Percentiles rank a stretch among this genome's conserved stretches.
These are phyloP conservation scores for Molossus alvarezi DNA, from an alignment of 2,797 vertebrate genomes.

Conservation along the genomic window DNA sequence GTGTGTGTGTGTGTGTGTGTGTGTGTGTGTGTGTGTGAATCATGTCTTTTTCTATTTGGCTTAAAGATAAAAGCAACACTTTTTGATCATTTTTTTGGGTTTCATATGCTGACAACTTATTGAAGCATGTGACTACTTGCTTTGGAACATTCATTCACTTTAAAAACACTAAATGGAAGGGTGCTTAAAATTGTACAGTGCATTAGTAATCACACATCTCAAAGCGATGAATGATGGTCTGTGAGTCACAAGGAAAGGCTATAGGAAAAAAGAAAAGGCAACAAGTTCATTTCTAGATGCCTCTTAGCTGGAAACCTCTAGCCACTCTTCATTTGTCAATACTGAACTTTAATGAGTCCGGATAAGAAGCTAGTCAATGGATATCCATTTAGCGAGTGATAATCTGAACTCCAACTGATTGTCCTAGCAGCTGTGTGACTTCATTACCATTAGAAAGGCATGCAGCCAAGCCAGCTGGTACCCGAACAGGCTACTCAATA, in stretches of 20 bases:
- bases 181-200: slow-evolving; percentile 33
- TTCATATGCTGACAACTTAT: background rate
- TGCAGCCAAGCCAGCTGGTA: slow-evolving; percentile 92
- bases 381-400: slow-evolving; percentile 90
- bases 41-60: slow-evolving; percentile 23
- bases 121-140: background rate
- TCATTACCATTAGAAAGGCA: slow-evolving; percentile 93
- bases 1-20: background rate
- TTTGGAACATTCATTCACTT: slow-evolving; percentile 49
- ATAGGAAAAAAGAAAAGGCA: slow-evolving; percentile 12
- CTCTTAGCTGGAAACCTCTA: slow-evolving; percentile 86
- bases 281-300: slow-evolving; percentile 88
- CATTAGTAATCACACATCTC: slow-evolving; percentile 58
- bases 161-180: background rate
- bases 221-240: slow-evolving; percentile 51
- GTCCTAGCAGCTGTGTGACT: slow-evolving; percentile 93
- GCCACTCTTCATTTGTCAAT: slow-evolving; percentile 86
- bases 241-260: slow-evolving; percentile 68
- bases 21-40: background rate
- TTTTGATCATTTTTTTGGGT: background rate
- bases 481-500: slow-evolving; percentile 89
- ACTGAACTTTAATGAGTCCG: slow-evolving; percentile 90
- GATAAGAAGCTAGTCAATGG: slow-evolving; percentile 91
- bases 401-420: slow-evolving; percentile 93
- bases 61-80: background rate